phyloP scores from a whole-genome alignment of 2,888 invertebrate genomes.

The Chymomyza caudatula region DNA sequence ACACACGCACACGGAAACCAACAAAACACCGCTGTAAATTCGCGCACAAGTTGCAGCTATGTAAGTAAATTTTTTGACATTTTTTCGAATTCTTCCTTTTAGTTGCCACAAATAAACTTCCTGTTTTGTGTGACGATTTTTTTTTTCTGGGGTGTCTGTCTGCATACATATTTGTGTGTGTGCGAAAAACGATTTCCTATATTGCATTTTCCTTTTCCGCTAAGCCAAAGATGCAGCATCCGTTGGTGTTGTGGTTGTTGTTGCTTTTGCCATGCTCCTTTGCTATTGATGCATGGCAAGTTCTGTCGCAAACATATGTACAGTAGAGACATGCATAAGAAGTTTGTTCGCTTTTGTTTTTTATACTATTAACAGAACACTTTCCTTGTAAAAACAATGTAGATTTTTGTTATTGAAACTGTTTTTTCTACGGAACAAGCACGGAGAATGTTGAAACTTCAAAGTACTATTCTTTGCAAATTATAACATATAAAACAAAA shows the following conservation, averaged over 20 bases:
- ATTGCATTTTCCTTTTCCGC: slow-evolving; percentile 77
- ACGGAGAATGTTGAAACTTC: no score
- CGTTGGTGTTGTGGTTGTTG: slow-evolving; percentile 41
- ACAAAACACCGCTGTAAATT: not conserved
- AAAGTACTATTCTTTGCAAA: no score
- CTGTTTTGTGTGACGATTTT: slow-evolving; percentile 45
- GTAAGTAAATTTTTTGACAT: slow-evolving; percentile 19
- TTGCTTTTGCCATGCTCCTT: not conserved
- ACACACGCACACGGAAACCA: not conserved
- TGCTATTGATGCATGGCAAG: slow-evolving; percentile 10
- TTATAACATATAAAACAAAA: no score
- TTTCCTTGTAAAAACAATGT: no score
- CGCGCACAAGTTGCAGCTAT: slow-evolving; percentile 6
- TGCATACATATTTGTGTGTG: slow-evolving; percentile 39
- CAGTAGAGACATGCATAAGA: not conserved
- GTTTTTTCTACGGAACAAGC: no score
- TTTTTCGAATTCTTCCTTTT: slow-evolving; percentile 11
- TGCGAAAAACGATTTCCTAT: slow-evolving; percentile 77
- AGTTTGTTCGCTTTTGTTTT: not conserved
- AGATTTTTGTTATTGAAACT: no score
- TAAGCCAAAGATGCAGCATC: slow-evolving; percentile 73
- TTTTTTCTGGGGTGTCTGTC: slow-evolving; percentile 11
- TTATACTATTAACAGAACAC: no score
- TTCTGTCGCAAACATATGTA: not conserved
- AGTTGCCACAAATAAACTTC: slow-evolving; percentile 60